phyloP scores from a whole-genome alignment of 2,113 vertebrate species.

The Notothenia rossii region DNA sequence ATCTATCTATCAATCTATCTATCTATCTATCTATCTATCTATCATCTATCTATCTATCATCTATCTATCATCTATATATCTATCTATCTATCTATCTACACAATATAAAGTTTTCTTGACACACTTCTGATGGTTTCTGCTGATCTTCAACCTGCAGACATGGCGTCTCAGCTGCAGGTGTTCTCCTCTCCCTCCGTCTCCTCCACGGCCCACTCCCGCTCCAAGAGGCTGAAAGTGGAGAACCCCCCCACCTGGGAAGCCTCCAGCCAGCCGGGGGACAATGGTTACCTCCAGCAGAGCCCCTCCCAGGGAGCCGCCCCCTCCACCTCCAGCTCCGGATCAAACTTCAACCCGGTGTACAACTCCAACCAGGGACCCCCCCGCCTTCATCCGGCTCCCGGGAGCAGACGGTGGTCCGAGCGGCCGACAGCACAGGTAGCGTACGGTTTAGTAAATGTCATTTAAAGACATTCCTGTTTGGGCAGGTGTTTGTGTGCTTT shows the following conservation, averaged over 20 bases:
- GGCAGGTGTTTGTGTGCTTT: too few relatives aligned
- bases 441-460: slow-evolving; percentile 51
- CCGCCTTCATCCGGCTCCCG: slow-evolving; percentile 86
- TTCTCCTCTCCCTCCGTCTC: slow-evolving; percentile 97
- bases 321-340: slow-evolving; percentile 80
- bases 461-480: too few relatives aligned
- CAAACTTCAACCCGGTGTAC: slow-evolving; percentile 87
- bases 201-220: slow-evolving; percentile 96
- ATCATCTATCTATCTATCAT: too few relatives aligned
- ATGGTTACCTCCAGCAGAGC: slow-evolving; percentile 91
- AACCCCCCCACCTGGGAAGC: slow-evolving; percentile 93
- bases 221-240: slow-evolving; percentile 98
- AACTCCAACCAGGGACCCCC: slow-evolving; percentile 86
- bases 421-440: slow-evolving; percentile 94
- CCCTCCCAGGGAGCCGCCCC: slow-evolving; percentile 85
- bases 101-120: too few relatives aligned
- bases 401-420: slow-evolving; percentile 95
- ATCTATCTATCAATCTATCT: too few relatives aligned
- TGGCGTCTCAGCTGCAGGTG: slow-evolving; percentile 97
- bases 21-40: too few relatives aligned
- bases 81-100: too few relatives aligned
- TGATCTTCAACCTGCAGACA: slow-evolving; percentile 81
- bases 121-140: neutral
- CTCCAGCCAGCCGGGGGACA: slow-evolving; percentile 89
- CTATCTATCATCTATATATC: too few relatives aligned